phyloP scores from a whole-genome alignment of 2,888 invertebrate genomes.

The Scaptomyza reducta region DNA sequence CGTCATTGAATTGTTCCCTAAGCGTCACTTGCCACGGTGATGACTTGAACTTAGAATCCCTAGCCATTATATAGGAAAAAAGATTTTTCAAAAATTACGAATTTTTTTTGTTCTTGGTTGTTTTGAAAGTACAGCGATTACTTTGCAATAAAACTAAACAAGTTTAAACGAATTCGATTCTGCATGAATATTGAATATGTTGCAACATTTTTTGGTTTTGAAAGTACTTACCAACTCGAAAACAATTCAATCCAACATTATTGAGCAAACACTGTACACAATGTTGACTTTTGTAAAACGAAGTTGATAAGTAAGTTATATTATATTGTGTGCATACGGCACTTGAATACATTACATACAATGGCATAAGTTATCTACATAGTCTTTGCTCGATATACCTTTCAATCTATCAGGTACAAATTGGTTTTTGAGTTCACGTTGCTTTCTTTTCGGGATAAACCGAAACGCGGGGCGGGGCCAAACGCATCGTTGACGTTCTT shows the following conservation, averaged over 20 bases:
- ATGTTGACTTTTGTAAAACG: not conserved
- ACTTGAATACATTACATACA: slow-evolving; percentile 14
- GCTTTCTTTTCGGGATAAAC: slow-evolving; percentile 27
- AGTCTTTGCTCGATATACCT: slow-evolving; percentile 35
- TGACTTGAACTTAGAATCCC: not conserved
- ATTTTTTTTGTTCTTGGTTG: too few relatives aligned
- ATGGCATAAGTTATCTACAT: slow-evolving; percentile 36
- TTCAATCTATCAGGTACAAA: slow-evolving; percentile 62
- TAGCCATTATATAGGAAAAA: too few relatives aligned
- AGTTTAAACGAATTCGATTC: too few relatives aligned
- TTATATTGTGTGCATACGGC: not conserved
- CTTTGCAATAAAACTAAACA: too few relatives aligned
- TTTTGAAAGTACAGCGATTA: too few relatives aligned
- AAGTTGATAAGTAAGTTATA: slow-evolving; percentile 1
- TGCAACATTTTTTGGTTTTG: too few relatives aligned
- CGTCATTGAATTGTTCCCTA: not conserved
- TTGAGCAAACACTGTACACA: not conserved
- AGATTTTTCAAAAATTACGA: too few relatives aligned
- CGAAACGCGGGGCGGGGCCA: slow-evolving; percentile 9
- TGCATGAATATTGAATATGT: too few relatives aligned
- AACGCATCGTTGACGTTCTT: slow-evolving; percentile 28
- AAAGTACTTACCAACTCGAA: not conserved
- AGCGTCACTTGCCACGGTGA: not conserved
- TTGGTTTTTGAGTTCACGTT: slow-evolving; percentile 53
- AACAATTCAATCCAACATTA: not conserved